Conservation (phyloP, 2,888 invertebrate genomes). For the Nymphalis c-album region DNA sequence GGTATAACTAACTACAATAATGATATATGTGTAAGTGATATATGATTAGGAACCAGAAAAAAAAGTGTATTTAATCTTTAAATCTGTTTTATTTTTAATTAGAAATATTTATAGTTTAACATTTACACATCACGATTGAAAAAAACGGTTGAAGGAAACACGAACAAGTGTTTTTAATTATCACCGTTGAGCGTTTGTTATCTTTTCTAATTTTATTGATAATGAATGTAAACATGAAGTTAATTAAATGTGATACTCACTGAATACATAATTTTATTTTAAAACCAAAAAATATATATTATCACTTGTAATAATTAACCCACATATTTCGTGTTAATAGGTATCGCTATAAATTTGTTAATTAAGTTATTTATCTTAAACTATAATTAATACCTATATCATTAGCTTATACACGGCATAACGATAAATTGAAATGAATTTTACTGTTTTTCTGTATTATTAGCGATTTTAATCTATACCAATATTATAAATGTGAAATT, state of each 20-base stretch:
- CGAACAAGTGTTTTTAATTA: not conserved
- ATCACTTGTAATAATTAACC: too few relatives aligned
- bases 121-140: not conserved
- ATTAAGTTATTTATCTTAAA: too few relatives aligned
- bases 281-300: not conserved
- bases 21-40: not conserved
- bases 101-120: not conserved
- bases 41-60: not conserved
- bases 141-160: not conserved
- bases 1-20: not conserved
- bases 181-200: not conserved
- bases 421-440: too few relatives aligned
- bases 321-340: too few relatives aligned
- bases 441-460: too few relatives aligned
- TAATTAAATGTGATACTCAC: conserved; percentile 15
- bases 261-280: conserved; percentile 2
- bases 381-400: too few relatives aligned
- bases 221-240: not conserved
- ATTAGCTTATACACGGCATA: too few relatives aligned
- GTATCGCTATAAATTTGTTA: too few relatives aligned
- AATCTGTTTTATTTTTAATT: not conserved
- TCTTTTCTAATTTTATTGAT: not conserved
- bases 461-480: too few relatives aligned
- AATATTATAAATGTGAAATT: too few relatives aligned
- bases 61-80: not conserved